Percentiles rank a stretch among this genome's conserved stretches.
phyloP scores from a whole-genome alignment of 2,888 invertebrate species.

The Epirrita christyi region DNA sequence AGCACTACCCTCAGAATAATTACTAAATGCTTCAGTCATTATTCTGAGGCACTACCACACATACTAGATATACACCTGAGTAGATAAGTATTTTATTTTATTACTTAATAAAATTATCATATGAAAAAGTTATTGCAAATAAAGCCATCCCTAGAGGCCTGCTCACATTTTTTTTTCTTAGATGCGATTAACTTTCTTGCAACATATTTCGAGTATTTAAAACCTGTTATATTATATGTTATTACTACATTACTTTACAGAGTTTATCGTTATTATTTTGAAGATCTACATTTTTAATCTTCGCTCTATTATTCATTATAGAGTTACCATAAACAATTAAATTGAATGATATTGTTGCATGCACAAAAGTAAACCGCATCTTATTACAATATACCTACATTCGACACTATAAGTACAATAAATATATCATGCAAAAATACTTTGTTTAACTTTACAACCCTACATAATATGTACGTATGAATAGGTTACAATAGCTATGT shows the following conservation, averaged over 20 bases:
- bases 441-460: slow-evolving; percentile 22
- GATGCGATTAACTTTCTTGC: slow-evolving; percentile 19
- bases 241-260: too few species aligned
- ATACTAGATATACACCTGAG: too few species aligned
- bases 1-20: too few species aligned
- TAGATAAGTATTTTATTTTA: too few species aligned
- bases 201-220: neutral
- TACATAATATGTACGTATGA: slow-evolving; percentile 22
- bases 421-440: slow-evolving; percentile 35
- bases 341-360: neutral
- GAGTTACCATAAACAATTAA: too few species aligned
- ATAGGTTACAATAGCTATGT: too few species aligned
- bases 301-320: too few species aligned
- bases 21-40: slow-evolving; percentile 24
- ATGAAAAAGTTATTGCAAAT: slow-evolving; percentile 64
- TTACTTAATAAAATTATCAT: slow-evolving; percentile 39
- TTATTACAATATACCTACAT: neutral
- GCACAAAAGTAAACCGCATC: slow-evolving; percentile 11
- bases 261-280: too few species aligned
- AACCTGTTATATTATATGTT: too few species aligned
- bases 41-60: too few species aligned
- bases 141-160: slow-evolving; percentile 39
- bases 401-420: slow-evolving; percentile 14
- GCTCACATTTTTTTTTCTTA: slow-evolving; percentile 37
- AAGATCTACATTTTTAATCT: too few species aligned